Conservation (phyloP, 2,888 invertebrate genomes). For the Oscheius myriophilus region DNA sequence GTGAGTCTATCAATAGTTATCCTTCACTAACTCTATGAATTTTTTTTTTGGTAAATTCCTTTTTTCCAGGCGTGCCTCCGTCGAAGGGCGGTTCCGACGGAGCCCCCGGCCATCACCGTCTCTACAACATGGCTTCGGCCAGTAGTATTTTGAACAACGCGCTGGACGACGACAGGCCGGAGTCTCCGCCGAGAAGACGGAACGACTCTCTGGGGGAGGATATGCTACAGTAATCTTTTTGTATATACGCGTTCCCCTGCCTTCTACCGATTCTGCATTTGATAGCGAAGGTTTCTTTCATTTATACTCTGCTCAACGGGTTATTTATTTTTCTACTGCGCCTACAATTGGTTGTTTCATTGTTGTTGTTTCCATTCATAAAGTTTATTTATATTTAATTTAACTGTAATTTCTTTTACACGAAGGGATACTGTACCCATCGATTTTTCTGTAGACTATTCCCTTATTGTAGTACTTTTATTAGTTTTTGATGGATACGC, state of each 20-base stretch:
- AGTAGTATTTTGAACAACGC: constrained; percentile 26
- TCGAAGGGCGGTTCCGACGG: constrained; percentile 39
- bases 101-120: constrained; percentile 42
- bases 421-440: neutral
- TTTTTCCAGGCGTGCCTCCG: constrained; percentile 39
- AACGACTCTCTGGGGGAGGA: constrained; percentile 24
- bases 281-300: no score
- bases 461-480: no score
- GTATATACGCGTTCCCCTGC: neutral
- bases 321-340: no score
- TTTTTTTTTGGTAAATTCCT: neutral
- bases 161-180: constrained; percentile 28
- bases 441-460: no score
- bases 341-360: neutral
- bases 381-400: constrained; percentile 9
- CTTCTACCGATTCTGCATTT: no score
- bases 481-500: neutral
- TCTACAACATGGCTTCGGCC: constrained; percentile 25
- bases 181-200: constrained; percentile 27
- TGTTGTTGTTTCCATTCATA: constrained; percentile 6
- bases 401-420: no score
- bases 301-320: no score
- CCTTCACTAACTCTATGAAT: neutral
- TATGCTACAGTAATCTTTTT: constrained; percentile 20
- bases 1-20: constrained; percentile 10